Percentiles rank a stretch among this genome's conserved stretches.
Conservation (phyloP, 2,888 invertebrate genomes). For the Stenodera caucasica region DNA sequence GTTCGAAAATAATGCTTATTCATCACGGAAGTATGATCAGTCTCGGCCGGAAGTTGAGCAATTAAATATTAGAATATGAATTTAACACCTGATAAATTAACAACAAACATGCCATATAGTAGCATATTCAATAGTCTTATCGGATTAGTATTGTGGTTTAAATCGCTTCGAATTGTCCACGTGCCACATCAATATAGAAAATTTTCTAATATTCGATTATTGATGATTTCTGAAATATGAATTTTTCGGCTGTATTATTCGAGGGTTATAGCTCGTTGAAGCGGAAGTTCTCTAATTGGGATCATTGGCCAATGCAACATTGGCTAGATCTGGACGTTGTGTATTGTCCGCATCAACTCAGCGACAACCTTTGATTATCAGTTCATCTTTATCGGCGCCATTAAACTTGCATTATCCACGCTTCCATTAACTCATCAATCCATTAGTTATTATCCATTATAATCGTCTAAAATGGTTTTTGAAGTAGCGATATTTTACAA, state of each 20-base stretch:
- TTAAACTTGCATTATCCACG: slow-evolving; percentile 42
- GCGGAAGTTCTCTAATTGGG: slow-evolving; percentile 28
- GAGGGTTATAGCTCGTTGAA: slow-evolving; percentile 16
- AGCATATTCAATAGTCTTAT: slow-evolving; percentile 29
- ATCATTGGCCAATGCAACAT: slow-evolving; percentile 25
- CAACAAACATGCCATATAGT: slow-evolving; percentile 40
- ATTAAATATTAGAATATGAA: slow-evolving; percentile 49
- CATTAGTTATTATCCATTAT: slow-evolving; percentile 45
- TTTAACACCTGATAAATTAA: slow-evolving; percentile 53
- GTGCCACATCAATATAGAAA: slow-evolving; percentile 34
- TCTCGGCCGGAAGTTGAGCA: slow-evolving; percentile 47
- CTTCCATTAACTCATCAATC: slow-evolving; percentile 48
- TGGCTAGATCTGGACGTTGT: slow-evolving; percentile 14
- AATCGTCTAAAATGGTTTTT: slow-evolving; percentile 37
- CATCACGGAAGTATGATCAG: slow-evolving; percentile 47
- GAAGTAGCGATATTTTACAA: slow-evolving; percentile 42
- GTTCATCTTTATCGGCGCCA: slow-evolving; percentile 40
- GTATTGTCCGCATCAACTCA: slow-evolving; percentile 24
- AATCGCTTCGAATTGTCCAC: slow-evolving; percentile 34
- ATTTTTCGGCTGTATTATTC: slow-evolving; percentile 7
- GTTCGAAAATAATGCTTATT: slow-evolving; percentile 47
- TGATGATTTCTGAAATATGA: slow-evolving; percentile 12
- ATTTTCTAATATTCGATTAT: slow-evolving; percentile 33
- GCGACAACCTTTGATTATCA: slow-evolving; percentile 31
- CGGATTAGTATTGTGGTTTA: slow-evolving; percentile 26